Evolutionary conservation across 2,888 invertebrate species (phyloP).

Genomic region (Tetropium fuscum): DNA sequence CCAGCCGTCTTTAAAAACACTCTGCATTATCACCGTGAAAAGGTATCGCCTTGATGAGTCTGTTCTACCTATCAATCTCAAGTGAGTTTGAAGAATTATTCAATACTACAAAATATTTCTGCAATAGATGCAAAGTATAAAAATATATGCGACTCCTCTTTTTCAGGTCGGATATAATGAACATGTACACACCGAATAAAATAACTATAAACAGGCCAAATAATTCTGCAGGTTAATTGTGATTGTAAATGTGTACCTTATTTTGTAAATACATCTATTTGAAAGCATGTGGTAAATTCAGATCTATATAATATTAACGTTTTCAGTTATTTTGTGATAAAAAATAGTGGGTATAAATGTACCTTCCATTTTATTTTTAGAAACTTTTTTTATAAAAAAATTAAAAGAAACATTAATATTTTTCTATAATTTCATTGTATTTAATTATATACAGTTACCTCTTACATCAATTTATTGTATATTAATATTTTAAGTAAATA

Average conservation of each 20-base stretch:
- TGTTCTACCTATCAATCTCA: conserved; percentile 74
- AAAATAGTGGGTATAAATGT: conserved; percentile 10
- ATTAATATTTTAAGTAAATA: too few relatives aligned
- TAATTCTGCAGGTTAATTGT: conserved; percentile 61
- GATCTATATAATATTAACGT: conserved; percentile 12
- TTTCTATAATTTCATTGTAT: neutral
- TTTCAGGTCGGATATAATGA: conserved; percentile 75
- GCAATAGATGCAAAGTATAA: neutral
- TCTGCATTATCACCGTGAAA: conserved; percentile 76
- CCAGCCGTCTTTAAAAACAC: conserved; percentile 78
- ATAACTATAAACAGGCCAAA: conserved; percentile 69
- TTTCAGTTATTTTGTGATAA: conserved; percentile 25
- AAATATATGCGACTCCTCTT: conserved; percentile 34
- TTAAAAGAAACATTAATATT: neutral
- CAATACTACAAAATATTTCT: neutral
- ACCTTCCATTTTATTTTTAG: conserved; percentile 7
- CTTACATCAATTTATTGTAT: too few relatives aligned
- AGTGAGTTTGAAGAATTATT: conserved; percentile 68
- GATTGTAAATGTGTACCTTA: neutral
- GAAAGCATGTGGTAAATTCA: conserved; percentile 10
- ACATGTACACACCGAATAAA: conserved; percentile 78
- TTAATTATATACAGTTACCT: neutral
- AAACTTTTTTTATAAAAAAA: neutral
- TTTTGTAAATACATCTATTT: conserved; percentile 22
- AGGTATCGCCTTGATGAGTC: conserved; percentile 74